These are phyloP conservation scores for Lutraria rhynchaena DNA, from an alignment of 1,140 invertebrate genomes.

Conservation along the genomic window DNA sequence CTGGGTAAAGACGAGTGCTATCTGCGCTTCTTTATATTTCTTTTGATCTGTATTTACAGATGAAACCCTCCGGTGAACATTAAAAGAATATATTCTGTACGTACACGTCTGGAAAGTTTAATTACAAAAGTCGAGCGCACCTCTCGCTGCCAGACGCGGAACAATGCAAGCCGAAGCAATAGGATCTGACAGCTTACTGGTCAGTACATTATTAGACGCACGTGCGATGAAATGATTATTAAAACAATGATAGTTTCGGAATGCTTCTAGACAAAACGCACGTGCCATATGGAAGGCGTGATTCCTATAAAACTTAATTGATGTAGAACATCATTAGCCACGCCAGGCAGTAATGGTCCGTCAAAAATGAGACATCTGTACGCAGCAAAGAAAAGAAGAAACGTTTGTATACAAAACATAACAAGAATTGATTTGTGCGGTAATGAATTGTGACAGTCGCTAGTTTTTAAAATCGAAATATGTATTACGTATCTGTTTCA, in stretches of 20 bases:
- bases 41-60: conserved; percentile 11
- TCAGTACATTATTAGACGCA: neutral
- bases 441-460: too few relatives aligned
- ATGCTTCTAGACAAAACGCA: neutral
- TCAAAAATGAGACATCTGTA: too few relatives aligned
- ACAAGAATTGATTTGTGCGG: too few relatives aligned
- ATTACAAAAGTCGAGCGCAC: neutral
- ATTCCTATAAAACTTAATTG: neutral
- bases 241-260: neutral
- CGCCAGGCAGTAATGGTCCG: too few relatives aligned
- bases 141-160: conserved; percentile 6
- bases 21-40: too few relatives aligned
- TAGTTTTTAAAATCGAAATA: too few relatives aligned
- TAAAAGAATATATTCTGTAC: conserved; percentile 9
- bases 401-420: too few relatives aligned
- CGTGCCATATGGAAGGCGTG: neutral
- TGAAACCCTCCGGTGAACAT: neutral
- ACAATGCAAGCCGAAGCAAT: neutral
- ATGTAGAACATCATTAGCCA: too few relatives aligned
- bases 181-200: neutral
- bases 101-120: neutral
- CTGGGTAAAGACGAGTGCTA: neutral
- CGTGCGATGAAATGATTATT: conserved; percentile 7
- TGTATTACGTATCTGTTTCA: too few relatives aligned
- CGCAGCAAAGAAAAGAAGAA: too few relatives aligned